Evolutionary conservation across 1,140 invertebrate genomes (phyloP), one percentile per base, ranked within the genome.

Genomic region (Scaptomyza graminum): DNA sequence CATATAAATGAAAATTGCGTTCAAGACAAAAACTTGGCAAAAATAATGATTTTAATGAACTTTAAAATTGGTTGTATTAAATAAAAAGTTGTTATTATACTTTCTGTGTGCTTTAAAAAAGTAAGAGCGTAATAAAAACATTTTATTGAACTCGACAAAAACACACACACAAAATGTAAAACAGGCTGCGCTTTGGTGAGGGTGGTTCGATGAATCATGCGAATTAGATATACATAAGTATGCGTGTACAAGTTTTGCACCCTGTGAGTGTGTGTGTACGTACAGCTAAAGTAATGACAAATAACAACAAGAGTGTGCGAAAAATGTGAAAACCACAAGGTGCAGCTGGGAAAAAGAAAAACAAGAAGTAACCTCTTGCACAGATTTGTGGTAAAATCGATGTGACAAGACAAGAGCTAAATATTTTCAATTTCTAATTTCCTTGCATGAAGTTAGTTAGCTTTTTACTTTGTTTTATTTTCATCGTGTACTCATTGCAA

Each of bases 181-280:
- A 50, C 52, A 22, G 65, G 39, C 64, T 69, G 37, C 43, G 39
- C 43, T 59, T 41, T 34, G 52, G 65, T 59, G 60, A 60, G 69
- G 81, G 70, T 54, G 84, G 56, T 46, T 52, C 55, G 82, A 85
- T 90, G 85, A 90, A 85, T 90, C 85, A 90, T 90, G 22, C 85
- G 54, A 65, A 50, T 51, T 68, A 56, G 59, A 55, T 64, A 60
- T 47, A 50, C 67, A 52, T 34, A 41, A 55, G 57, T 54, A 34
- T 59, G 59, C 54, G 70, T 61, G 50, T 65, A 18, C 44, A 52
- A 55, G 60, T 72, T 41, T 25, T 18, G 15, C 28, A 46, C 41
- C 28, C 28, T 46, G 25, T 59, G 18, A 37, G 22, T 16, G 8
- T 5, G 54, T 50, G 47, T 62, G 65, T 56, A 25, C 65, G 37